A percentile compares a stretch with the other conserved stretches of the same genome.
These are phyloP conservation scores for Frankliniella intonsa DNA, from an alignment of 2,888 invertebrate genomes.

Conservation along the genomic window DNA sequence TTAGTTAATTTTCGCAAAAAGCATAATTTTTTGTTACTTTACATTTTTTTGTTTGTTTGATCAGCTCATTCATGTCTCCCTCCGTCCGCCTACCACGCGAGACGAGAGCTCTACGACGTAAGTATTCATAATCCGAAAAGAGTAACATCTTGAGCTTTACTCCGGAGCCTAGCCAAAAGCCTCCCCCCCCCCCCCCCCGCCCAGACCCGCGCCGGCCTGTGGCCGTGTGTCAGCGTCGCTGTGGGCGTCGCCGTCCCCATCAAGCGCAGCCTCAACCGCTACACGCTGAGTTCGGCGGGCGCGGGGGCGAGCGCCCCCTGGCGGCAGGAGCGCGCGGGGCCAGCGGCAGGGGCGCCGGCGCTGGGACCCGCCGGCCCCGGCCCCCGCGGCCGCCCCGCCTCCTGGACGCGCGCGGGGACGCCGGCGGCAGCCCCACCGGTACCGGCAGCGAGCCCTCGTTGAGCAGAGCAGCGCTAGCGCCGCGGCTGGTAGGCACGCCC, in stretches of 20 bases:
- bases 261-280: neutral
- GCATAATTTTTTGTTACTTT: too few species aligned
- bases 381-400: neutral
- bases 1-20: too few species aligned
- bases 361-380: neutral
- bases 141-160: too few species aligned
- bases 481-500: too few species aligned
- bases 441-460: slow-evolving; percentile 7
- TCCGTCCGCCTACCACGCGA: too few species aligned
- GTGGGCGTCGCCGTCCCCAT: neutral
- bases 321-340: neutral
- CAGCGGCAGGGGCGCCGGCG: neutral
- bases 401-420: neutral
- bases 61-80: too few species aligned
- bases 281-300: slow-evolving; percentile 5
- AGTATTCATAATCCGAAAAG: too few species aligned
- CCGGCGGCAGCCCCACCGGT: neutral
- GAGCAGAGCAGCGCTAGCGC: too few species aligned
- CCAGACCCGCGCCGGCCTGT: neutral
- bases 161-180: too few species aligned
- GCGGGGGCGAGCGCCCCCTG: neutral
- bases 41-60: too few species aligned
- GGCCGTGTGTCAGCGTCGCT: neutral
- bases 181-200: neutral
- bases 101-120: too few species aligned